Base-by-base conservation (phyloP, 2,797 vertebrate genomes). In the Corythornis leucogaster region DNA sequence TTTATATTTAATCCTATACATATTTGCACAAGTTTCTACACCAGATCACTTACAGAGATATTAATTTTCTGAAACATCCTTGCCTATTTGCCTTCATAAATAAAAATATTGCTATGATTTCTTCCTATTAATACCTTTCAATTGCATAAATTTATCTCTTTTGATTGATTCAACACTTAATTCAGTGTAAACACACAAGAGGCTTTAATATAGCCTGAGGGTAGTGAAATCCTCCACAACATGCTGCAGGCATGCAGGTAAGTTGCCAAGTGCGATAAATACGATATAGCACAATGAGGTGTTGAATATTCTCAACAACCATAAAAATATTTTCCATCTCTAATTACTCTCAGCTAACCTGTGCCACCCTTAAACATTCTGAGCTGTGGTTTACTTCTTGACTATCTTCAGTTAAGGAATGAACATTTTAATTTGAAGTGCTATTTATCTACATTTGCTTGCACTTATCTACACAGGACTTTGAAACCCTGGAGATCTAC, bases 281-380 rank as follows among this genome's bases (percentile, higher is more conserved):
- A 40, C 7, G 15, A 89, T 43, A 55, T 28, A 75, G 85, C 79
- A 94, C 92, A 94, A 82, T 73, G 81, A 90, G 67, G 89, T 70
- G 84, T 45, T 92, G 90, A 92, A 83, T 90, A 96, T 87, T 89
- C 81, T 76, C 93, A 90, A 95, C 81, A 87, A 89, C 84, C 80
- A 82, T 25, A 58, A 85, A 94, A 94, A 92, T 94, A 94, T 94
- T 96, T 94, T 94, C 94, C 86, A 90, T 57, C 81, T 94, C 93
- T 87, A 83, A 90, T 83, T 92, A 61, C 79, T 80, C 84, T 22
- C 69, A 66, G 79, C 69, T 33, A 80, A 28, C 28, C 62, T 50
- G 58, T 89, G 84, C 92, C 90, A 91, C 78, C 78, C 76, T 92
- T 63, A 59, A 1, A 5, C 50, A 58, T 66, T 68, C 46, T 57